Evolutionary conservation across 2,797 vertebrate genomes (phyloP).

Genomic region (Carcharodon carcharias): DNA sequence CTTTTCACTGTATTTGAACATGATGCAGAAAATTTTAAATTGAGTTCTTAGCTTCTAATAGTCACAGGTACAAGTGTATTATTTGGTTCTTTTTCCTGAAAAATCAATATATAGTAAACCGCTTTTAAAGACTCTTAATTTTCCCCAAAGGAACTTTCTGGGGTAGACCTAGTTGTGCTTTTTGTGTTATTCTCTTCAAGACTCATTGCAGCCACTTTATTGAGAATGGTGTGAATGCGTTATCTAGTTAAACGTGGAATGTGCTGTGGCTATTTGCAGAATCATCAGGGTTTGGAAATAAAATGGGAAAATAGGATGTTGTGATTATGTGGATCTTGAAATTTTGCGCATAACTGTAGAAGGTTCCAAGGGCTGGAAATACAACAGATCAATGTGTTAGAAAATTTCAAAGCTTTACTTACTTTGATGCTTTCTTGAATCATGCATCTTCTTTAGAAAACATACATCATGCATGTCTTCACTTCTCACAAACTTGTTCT

Average conservation of each 20-base stretch:
- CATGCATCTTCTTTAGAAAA: background rate
- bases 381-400: background rate
- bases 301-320: background rate
- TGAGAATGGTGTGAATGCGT: background rate
- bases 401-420: too few species aligned
- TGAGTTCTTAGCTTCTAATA: too few species aligned
- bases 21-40: too few species aligned
- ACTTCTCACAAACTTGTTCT: background rate
- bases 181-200: background rate
- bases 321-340: background rate
- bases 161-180: background rate
- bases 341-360: background rate
- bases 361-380: background rate
- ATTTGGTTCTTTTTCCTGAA: too few species aligned
- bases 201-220: background rate
- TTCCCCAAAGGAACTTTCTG: background rate
- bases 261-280: background rate
- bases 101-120: too few species aligned
- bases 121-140: background rate
- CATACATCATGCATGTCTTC: background rate
- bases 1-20: too few species aligned
- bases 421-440: background rate
- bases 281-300: background rate
- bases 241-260: background rate
- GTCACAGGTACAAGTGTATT: too few species aligned